phyloP scores from a whole-genome alignment of 2,888 invertebrate species.

The Andrena fulva region DNA sequence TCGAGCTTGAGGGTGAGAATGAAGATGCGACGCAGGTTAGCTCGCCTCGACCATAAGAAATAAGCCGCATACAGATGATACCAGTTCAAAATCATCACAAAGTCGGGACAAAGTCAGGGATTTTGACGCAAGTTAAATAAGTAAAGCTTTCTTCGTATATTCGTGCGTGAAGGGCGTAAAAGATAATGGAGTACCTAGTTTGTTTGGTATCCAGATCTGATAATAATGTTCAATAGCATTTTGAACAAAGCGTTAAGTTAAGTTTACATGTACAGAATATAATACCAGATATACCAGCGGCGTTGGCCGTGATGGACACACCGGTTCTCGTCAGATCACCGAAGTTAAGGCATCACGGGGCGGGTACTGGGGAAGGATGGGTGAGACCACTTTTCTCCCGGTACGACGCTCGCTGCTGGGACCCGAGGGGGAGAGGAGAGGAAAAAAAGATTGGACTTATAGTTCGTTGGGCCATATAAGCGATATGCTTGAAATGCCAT shows the following conservation, averaged over 20 bases:
- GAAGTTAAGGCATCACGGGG: no score
- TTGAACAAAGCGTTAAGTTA: not conserved
- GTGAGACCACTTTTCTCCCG: no score
- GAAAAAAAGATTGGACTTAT: no score
- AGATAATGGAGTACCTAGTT: not conserved
- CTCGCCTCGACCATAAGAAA: conserved; percentile 77
- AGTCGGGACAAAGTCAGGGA: conserved; percentile 20
- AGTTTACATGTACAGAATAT: not conserved
- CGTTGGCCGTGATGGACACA: no score
- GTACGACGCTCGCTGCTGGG: no score
- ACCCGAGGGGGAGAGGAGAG: no score
- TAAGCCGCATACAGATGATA: conserved; percentile 57
- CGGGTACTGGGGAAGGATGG: no score
- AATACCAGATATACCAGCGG: not conserved
- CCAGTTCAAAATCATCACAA: conserved; percentile 34
- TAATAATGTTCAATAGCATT: no score
- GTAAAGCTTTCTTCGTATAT: not conserved
- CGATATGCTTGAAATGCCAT: no score
- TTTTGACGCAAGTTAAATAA: conserved; percentile 12
- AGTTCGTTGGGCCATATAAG: no score
- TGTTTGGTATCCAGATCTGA: not conserved
- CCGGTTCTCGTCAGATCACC: no score
- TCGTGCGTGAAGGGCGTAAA: not conserved
- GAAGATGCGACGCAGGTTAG: conserved; percentile 85
- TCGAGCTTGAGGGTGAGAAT: conserved; percentile 83